These are phyloP conservation scores for Seira musarum DNA, from an alignment of 2,888 invertebrate genomes.

Conservation along the genomic window DNA sequence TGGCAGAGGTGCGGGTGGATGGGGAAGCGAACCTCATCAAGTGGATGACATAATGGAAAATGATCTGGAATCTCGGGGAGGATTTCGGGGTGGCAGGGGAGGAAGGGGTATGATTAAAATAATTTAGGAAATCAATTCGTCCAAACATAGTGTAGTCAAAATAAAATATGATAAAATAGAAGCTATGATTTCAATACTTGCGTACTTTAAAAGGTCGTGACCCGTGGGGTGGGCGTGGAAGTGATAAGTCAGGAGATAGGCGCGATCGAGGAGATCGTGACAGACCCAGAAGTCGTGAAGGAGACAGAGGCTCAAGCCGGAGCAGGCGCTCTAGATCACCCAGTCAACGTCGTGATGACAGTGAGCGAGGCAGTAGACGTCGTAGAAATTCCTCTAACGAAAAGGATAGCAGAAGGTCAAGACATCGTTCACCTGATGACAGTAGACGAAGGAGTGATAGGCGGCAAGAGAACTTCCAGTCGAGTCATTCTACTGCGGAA, in stretches of 20 bases:
- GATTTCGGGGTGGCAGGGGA: conserved; percentile 38
- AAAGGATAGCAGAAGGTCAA: conserved; percentile 18
- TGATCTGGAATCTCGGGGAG: conserved; percentile 52
- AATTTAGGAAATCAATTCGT: conserved; percentile 7
- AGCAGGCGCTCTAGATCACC: conserved; percentile 37
- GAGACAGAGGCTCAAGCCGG: conserved; percentile 46
- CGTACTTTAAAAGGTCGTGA: conserved; percentile 17
- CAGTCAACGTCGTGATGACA: conserved; percentile 26
- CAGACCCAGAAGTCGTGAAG: conserved; percentile 55
- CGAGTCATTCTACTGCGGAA: background rate
- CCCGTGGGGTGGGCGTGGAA: conserved; percentile 30
- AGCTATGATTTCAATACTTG: no score
- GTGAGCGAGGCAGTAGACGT: conserved; percentile 39
- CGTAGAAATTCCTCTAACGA: conserved; percentile 38
- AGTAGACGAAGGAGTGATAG: background rate
- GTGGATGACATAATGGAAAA: conserved; percentile 39
- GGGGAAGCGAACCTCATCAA: conserved; percentile 25
- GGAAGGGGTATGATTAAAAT: conserved; percentile 26
- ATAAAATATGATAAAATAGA: no score
- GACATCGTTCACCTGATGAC: conserved; percentile 6
- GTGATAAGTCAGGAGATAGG: conserved; percentile 29
- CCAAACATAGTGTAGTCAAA: no score
- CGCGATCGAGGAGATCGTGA: conserved; percentile 45
- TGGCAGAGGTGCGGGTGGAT: conserved; percentile 16
- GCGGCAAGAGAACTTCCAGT: background rate